Percentiles rank a stretch among this genome's conserved stretches.
Conservation (phyloP, 1,140 invertebrate genomes). For the Musca domestica region DNA sequence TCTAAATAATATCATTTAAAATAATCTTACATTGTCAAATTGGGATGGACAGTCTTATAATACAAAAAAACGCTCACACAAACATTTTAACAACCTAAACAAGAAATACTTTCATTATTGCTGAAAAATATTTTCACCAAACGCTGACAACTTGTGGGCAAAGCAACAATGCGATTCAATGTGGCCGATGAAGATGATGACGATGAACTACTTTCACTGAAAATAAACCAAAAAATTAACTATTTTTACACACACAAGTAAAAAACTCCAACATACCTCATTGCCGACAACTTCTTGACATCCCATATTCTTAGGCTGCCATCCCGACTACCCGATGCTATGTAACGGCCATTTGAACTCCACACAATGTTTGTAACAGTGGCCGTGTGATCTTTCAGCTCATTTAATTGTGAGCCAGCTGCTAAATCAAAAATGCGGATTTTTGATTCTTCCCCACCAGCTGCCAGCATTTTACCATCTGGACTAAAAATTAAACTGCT, state of each 20-base stretch:
- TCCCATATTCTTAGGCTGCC: slow-evolving; percentile 73
- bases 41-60: no score
- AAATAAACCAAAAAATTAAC: slow-evolving; percentile 10
- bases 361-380: slow-evolving; percentile 70
- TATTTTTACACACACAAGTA: not conserved
- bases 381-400: slow-evolving; percentile 76
- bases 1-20: no score
- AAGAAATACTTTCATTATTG: slow-evolving; percentile 42
- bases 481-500: slow-evolving; percentile 77
- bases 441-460: slow-evolving; percentile 63
- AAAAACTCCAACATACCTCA: slow-evolving; percentile 31
- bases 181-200: slow-evolving; percentile 43
- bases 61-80: not conserved
- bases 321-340: slow-evolving; percentile 77
- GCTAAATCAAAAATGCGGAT: slow-evolving; percentile 62
- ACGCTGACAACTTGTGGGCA: slow-evolving; percentile 51
- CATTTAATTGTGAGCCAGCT: slow-evolving; percentile 59
- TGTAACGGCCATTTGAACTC: slow-evolving; percentile 63
- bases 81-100: slow-evolving; percentile 34
- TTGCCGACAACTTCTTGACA: slow-evolving; percentile 46
- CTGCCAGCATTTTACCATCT: slow-evolving; percentile 77
- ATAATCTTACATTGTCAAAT: no score
- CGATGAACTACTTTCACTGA: slow-evolving; percentile 34
- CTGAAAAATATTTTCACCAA: slow-evolving; percentile 50
- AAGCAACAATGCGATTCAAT: slow-evolving; percentile 42